A percentile compares a stretch with the other conserved stretches of the same genome.
Conservation (phyloP, 2,888 invertebrate genomes). For the Spodoptera picta region DNA sequence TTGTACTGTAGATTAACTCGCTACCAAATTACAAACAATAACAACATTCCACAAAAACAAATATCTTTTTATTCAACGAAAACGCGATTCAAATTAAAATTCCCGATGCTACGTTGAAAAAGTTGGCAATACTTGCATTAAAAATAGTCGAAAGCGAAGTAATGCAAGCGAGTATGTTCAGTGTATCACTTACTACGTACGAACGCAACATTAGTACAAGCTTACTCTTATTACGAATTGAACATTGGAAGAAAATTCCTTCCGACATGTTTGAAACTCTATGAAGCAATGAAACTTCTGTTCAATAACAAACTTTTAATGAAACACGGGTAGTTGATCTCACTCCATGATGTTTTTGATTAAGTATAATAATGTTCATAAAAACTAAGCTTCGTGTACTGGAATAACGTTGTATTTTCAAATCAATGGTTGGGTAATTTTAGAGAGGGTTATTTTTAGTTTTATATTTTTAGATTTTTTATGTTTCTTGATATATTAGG, state of each 20-base stretch:
- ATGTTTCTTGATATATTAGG: too few species aligned
- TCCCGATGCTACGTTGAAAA: slow-evolving; percentile 3
- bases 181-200: slow-evolving; percentile 29
- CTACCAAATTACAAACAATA: too few species aligned
- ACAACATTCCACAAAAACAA: too few species aligned
- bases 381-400: slow-evolving; percentile 8
- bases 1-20: too few species aligned
- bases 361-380: slow-evolving; percentile 46
- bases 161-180: slow-evolving; percentile 29
- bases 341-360: slow-evolving; percentile 63
- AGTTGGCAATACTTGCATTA: slow-evolving; percentile 35
- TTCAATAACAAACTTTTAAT: slow-evolving; percentile 84
- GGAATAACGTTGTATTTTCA: slow-evolving; percentile 4
- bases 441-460: not conserved
- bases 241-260: slow-evolving; percentile 76
- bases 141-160: slow-evolving; percentile 12
- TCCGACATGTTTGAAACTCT: slow-evolving; percentile 76
- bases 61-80: not conserved
- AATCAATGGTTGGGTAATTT: not conserved
- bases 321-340: slow-evolving; percentile 79
- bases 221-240: slow-evolving; percentile 65
- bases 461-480: not conserved
- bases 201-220: slow-evolving; percentile 35
- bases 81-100: slow-evolving; percentile 5
- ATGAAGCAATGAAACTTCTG: slow-evolving; percentile 77